Percentiles rank a stretch among this genome's conserved stretches.
Evolutionary conservation across 2,113 vertebrate genomes (phyloP).

Genomic region (Tragelaphus imberbis): DNA sequence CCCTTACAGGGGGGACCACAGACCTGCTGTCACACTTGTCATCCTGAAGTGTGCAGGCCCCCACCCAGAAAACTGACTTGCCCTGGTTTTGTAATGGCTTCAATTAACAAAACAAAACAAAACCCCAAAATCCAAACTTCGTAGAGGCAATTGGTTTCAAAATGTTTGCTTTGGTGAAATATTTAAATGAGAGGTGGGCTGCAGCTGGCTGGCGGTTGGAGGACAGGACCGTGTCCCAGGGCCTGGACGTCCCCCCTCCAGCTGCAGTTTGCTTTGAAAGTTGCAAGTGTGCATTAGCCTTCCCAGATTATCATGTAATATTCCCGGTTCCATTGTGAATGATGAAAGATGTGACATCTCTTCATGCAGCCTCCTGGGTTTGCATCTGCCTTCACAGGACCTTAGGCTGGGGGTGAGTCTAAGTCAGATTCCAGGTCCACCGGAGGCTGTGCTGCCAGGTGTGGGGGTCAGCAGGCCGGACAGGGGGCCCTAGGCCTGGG

Average conservation of each 20-base stretch:
- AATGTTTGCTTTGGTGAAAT: not conserved
- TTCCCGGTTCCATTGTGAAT: not conserved
- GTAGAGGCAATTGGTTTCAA: not conserved
- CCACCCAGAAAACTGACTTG: not conserved
- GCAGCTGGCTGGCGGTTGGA: too few relatives aligned
- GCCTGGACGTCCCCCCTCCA: accelerated
- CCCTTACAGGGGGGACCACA: too few relatives aligned
- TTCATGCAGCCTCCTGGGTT: not conserved
- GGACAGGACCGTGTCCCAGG: accelerated
- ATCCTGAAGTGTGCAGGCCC: not conserved
- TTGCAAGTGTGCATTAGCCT: not conserved
- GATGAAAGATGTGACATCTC: too few relatives aligned
- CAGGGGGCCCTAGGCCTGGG: too few relatives aligned
- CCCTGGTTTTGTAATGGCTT: not conserved
- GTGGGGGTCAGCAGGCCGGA: not conserved
- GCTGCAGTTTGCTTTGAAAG: not conserved
- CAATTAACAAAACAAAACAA: not conserved
- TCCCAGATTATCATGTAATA: too few relatives aligned
- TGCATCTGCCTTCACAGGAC: not conserved
- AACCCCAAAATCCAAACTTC: too few relatives aligned
- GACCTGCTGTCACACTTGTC: too few relatives aligned
- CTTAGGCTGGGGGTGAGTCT: not conserved
- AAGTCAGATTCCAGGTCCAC: not conserved
- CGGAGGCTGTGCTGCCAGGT: not conserved
- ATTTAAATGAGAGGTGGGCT: not conserved